A percentile compares a stretch with the other conserved stretches of the same genome.
Evolutionary conservation across 1,140 invertebrate species (phyloP).

Genomic region (Adoxophyes honmai): DNA sequence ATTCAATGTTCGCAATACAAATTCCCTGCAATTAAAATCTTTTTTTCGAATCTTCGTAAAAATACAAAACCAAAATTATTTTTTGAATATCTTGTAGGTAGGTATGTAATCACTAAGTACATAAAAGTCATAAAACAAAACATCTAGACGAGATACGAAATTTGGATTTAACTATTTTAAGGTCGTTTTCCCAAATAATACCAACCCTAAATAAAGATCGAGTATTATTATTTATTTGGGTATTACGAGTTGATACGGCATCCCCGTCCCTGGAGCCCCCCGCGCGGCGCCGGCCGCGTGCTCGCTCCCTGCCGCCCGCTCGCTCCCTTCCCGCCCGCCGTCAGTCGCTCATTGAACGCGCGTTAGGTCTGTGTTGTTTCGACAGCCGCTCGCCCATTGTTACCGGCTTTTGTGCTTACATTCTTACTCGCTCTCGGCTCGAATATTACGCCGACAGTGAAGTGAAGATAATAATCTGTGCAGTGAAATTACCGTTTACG

Average conservation of each 20-base stretch:
- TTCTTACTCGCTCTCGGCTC: constrained; percentile 34
- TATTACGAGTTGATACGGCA: constrained; percentile 38
- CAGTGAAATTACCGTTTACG: constrained; percentile 66
- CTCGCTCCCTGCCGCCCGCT: constrained; percentile 24
- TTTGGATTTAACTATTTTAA: too few relatives aligned
- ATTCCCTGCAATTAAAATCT: too few relatives aligned
- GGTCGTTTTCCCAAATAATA: too few relatives aligned
- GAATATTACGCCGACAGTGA: constrained; percentile 45
- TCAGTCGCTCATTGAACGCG: constrained; percentile 68
- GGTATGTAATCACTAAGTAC: too few relatives aligned
- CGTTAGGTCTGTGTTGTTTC: constrained; percentile 50
- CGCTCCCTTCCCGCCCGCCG: constrained; percentile 29
- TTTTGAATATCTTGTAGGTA: too few relatives aligned
- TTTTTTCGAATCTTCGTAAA: too few relatives aligned
- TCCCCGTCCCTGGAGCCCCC: constrained; percentile 39
- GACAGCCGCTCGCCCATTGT: constrained; percentile 41
- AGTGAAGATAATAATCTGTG: constrained; percentile 57
- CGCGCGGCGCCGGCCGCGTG: constrained; percentile 25
- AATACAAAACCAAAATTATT: too few relatives aligned
- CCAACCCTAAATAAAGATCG: not conserved
- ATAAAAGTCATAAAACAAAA: too few relatives aligned
- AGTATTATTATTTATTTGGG: constrained; percentile 19
- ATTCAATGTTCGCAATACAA: too few relatives aligned
- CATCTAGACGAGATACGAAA: too few relatives aligned
- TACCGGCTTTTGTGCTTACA: constrained; percentile 61